Conservation (phyloP, 2,888 invertebrate genomes). For the Agonopterix arenella region DNA sequence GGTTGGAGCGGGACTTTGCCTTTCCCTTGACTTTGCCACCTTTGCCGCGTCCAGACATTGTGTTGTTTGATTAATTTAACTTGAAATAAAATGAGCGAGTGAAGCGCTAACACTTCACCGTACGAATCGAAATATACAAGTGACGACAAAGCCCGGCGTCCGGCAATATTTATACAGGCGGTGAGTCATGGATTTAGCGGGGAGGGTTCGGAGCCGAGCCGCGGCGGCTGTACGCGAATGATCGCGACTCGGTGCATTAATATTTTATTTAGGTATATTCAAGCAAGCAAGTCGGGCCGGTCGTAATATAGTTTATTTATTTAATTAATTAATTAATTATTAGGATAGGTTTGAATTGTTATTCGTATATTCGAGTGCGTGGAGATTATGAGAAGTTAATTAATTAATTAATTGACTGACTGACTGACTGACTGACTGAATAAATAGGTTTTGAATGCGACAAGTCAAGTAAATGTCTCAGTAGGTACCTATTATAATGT, state of each 20-base stretch:
- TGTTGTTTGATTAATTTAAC: background rate
- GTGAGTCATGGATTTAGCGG: background rate
- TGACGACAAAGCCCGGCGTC: background rate
- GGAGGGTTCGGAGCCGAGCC: background rate
- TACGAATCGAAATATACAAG: background rate
- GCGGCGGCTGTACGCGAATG: background rate
- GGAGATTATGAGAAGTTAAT: no score
- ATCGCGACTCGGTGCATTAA: background rate
- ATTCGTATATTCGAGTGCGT: no score
- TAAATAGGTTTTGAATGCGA: no score
- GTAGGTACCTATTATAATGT: no score
- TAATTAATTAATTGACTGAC: no score
- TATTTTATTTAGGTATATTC: no score
- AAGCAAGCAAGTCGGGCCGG: no score
- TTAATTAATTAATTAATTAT: no score
- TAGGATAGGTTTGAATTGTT: no score
- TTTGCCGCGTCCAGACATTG: constrained; percentile 24
- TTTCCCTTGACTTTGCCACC: constrained; percentile 39
- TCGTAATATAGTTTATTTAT: no score
- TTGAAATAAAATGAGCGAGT: background rate
- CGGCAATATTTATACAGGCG: background rate
- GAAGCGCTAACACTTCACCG: background rate
- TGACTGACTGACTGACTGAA: no score
- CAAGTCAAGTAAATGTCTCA: no score
- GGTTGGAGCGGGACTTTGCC: constrained; percentile 43